A percentile compares a stretch with the other conserved stretches of the same genome.
Evolutionary conservation across 2,113 vertebrate species (phyloP).

Genomic region (Dipodomys stephensi): DNA sequence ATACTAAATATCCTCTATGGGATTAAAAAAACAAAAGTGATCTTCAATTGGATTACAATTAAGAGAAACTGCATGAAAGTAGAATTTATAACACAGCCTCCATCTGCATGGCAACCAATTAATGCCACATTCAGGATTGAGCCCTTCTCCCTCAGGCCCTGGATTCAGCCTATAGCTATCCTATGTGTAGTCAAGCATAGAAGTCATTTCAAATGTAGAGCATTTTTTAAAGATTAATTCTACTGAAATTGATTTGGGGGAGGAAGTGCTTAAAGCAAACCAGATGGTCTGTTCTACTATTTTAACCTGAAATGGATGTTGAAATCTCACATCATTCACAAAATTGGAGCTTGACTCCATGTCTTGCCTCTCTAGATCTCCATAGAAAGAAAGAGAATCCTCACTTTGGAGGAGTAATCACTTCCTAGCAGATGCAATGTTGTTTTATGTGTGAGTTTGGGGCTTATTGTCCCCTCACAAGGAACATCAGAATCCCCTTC

Average conservation of each 20-base stretch:
- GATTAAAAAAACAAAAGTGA: constrained; percentile 11
- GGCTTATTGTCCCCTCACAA: background rate
- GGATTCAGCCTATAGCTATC: background rate
- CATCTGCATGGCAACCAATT: background rate
- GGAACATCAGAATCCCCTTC: background rate
- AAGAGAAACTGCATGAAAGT: background rate
- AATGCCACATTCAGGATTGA: background rate
- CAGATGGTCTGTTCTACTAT: constrained; percentile 34
- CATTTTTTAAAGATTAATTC: constrained; percentile 33
- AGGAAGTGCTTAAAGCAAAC: constrained; percentile 52
- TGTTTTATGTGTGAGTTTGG: background rate
- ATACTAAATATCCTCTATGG: constrained; percentile 19
- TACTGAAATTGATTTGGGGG: constrained; percentile 51
- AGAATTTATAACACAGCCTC: background rate
- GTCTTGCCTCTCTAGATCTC: background rate
- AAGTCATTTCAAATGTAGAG: constrained; percentile 39
- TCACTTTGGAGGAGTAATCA: background rate
- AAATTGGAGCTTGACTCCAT: constrained; percentile 25
- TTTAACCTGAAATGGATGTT: constrained; percentile 33
- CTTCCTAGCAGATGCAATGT: background rate
- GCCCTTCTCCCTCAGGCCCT: background rate
- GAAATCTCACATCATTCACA: constrained; percentile 35
- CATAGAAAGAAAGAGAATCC: constrained; percentile 3
- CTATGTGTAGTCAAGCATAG: background rate
- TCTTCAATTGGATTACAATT: constrained; percentile 16